A percentile compares a stretch with the other conserved stretches of the same genome.
phyloP scores from a whole-genome alignment of 1,140 invertebrate species.

The Maconellicoccus hirsutus region DNA sequence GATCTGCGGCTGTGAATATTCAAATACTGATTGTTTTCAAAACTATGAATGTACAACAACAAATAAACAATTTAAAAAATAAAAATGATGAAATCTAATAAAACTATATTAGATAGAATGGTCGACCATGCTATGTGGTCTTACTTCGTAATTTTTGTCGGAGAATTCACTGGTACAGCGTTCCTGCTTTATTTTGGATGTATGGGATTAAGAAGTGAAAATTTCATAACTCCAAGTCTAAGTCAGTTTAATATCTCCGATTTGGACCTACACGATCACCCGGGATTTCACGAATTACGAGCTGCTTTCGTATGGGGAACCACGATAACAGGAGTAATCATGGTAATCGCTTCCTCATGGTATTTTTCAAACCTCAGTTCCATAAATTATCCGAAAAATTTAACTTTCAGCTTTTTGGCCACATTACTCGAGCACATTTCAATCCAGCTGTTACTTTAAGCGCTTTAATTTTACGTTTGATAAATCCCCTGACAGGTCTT shows the following conservation, averaged over 20 bases:
- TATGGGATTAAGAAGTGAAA: slow-evolving; percentile 29
- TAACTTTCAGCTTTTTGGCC: slow-evolving; percentile 33
- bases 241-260: no score
- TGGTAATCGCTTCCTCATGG: no score
- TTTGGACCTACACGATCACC: neutral
- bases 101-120: neutral
- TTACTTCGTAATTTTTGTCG: slow-evolving; percentile 26
- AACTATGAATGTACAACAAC: no score
- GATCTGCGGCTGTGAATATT: no score
- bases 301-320: neutral
- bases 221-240: no score
- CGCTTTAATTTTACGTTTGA: neutral
- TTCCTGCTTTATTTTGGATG: slow-evolving; percentile 31
- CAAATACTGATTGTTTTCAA: no score
- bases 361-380: no score
- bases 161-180: slow-evolving; percentile 30
- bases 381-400: no score
- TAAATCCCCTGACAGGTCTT: neutral
- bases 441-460: slow-evolving; percentile 42
- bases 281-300: neutral
- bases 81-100: neutral
- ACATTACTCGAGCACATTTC: slow-evolving; percentile 34
- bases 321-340: neutral
- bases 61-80: no score
- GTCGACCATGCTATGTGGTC: neutral